These are phyloP conservation scores for Alethe diademata DNA, from an alignment of 2,113 vertebrate species.

Conservation along the genomic window DNA sequence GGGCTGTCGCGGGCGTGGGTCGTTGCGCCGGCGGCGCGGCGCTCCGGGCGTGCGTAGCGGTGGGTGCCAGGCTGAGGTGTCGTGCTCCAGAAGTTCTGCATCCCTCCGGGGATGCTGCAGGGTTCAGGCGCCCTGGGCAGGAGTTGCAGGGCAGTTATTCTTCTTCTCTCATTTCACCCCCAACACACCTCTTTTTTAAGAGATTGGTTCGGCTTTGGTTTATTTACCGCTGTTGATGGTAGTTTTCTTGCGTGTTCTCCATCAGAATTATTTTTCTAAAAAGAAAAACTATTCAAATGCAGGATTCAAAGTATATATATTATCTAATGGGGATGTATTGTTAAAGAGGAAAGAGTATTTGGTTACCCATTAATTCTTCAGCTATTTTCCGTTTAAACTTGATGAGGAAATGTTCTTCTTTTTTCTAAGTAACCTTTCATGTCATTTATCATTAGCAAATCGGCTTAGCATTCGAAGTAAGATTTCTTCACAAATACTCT, in stretches of 20 bases:
- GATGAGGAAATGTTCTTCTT: neutral
- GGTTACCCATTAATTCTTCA: neutral
- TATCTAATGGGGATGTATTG: neutral
- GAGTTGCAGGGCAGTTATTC: neutral
- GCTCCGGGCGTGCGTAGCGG: constrained; percentile 6
- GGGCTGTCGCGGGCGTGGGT: neutral
- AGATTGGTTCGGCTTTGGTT: neutral
- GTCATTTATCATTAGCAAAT: neutral
- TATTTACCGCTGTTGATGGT: constrained; percentile 6
- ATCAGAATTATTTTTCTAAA: neutral
- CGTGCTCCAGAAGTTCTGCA: constrained; percentile 54
- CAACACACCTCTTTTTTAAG: neutral
- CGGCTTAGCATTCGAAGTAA: neutral
- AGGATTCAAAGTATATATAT: neutral
- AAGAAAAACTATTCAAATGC: neutral
- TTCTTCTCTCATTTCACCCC: neutral
- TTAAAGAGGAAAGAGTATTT: neutral
- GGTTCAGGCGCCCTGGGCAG: neutral
- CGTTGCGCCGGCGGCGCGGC: neutral
- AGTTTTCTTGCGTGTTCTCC: constrained; percentile 6
- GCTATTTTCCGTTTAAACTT: constrained; percentile 6
- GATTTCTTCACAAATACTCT: neutral
- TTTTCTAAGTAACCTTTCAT: neutral
- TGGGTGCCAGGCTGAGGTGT: constrained; percentile 49
- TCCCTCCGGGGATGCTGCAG: constrained; percentile 39